Percentiles rank a stretch among this genome's conserved stretches.
These are phyloP conservation scores for Tokudaia tokunoshimensis DNA, from an alignment of 2,797 vertebrate species.

Conservation along the genomic window DNA sequence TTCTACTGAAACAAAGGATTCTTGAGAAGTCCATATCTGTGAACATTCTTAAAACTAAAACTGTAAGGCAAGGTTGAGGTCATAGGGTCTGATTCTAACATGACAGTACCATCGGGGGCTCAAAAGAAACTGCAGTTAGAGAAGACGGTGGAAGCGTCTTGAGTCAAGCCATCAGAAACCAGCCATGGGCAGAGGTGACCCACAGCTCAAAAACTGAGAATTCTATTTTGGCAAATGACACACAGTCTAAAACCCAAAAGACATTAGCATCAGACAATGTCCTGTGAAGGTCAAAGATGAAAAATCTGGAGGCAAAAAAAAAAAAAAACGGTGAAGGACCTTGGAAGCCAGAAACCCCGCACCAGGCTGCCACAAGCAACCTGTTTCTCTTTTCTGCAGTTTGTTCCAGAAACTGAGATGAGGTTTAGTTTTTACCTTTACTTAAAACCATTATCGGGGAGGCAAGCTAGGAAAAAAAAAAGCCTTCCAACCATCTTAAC, in stretches of 20 bases:
- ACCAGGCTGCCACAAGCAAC: not conserved
- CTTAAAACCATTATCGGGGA: constrained; percentile 61
- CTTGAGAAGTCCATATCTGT: not conserved
- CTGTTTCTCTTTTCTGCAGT: not conserved
- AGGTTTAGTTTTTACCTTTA: constrained; percentile 54
- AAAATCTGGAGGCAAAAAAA: not conserved
- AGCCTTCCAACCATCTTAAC: constrained; percentile 39
- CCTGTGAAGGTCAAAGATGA: not conserved
- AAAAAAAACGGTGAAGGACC: not conserved
- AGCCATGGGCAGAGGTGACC: not conserved
- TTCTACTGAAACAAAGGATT: not conserved
- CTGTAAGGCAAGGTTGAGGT: not conserved
- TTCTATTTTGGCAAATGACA: not conserved
- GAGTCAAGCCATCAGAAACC: not conserved
- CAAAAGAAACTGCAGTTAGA: not conserved
- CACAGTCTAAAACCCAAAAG: not conserved
- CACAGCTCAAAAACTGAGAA: not conserved
- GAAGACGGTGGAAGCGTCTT: not conserved
- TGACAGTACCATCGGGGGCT: not conserved
- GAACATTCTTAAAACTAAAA: constrained; percentile 14
- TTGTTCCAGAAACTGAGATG: not conserved
- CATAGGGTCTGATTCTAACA: not conserved
- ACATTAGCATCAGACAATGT: not conserved
- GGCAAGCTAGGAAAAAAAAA: not conserved
- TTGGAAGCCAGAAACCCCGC: not conserved